These are phyloP conservation scores for Drosophila takahashii DNA, from an alignment of 1,140 invertebrate species.

Conservation along the genomic window DNA sequence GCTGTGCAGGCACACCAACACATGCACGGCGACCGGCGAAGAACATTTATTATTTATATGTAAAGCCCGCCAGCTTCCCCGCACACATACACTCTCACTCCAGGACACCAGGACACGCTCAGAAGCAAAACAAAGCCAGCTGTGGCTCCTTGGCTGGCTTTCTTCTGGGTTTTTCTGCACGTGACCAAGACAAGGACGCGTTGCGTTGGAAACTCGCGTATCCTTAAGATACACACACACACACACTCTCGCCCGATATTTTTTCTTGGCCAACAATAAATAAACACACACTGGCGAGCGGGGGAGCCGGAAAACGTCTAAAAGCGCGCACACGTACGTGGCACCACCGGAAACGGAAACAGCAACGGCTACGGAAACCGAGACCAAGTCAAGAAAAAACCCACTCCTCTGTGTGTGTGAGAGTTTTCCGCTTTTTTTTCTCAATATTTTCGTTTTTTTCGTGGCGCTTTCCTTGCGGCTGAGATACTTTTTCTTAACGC, in stretches of 20 bases:
- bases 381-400: conserved; percentile 64
- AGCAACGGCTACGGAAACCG: conserved; percentile 58
- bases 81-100: conserved; percentile 22
- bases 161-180: conserved; percentile 58
- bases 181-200: conserved; percentile 48
- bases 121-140: conserved; percentile 72
- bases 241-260: conserved; percentile 35
- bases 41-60: conserved; percentile 79
- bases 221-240: conserved; percentile 61
- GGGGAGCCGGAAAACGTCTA: conserved; percentile 55
- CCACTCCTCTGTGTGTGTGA: conserved; percentile 46
- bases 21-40: conserved; percentile 38
- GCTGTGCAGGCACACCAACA: conserved; percentile 38
- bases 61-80: conserved; percentile 37
- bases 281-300: conserved; percentile 56
- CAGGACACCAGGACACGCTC: conserved; percentile 13
- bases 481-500: conserved; percentile 69
- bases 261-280: conserved; percentile 64
- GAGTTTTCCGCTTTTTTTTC: conserved; percentile 25
- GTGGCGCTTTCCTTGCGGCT: conserved; percentile 32
- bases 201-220: conserved; percentile 52
- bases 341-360: too few species aligned
- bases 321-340: conserved; percentile 68
- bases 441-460: conserved; percentile 25
- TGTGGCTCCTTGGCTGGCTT: conserved; percentile 58